Base-by-base conservation (phyloP, 2,113 vertebrate genomes). In the Sturnira hondurensis region DNA sequence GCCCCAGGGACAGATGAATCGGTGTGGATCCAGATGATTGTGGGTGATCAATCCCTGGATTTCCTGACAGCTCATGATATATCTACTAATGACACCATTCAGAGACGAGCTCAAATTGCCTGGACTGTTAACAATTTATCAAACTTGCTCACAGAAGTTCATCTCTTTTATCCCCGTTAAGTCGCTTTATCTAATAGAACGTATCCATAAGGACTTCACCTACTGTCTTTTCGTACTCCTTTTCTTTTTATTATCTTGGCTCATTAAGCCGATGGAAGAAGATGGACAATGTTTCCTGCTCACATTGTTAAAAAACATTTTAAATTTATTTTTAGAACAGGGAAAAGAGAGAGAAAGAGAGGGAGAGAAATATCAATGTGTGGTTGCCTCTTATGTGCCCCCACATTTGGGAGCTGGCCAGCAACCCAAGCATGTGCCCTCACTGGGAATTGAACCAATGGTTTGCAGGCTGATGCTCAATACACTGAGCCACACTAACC, bases 51-150 rank as follows among this genome's bases (percentile, higher is more conserved):
- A 98, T 97, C 78, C 41, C 76, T 61, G 95, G 50, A 97, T 89
- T 96, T 98, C 96, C 93, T 96, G 95, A 97, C 80, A 97, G 38
- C 78, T 97, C 90, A 94, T 73, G 97, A 94, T 43, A 54, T 97
- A 97, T 94, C 87, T 88, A 97, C 93, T 96, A 98, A 98, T 98
- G 98, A 97, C 31, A 13, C 28, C 86, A 96, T 95, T 98, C 94
- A 98, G 96, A 97, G 88, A 92, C 95, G 98, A 98, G 96, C 58
- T 97, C 95, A 98, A 91, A 98, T 97, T 98, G 96, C 83, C 94
- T 97, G 93, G 86, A 97, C 98, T 98, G 81, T 97, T 97, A 92
- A 97, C 92, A 97, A 96, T 98, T 98, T 97, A 97, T 97, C 97
- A 98, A 97, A 97, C 65, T 96, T 98, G 80, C 41, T 96, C 33